Base-by-base conservation (phyloP, 2,113 vertebrate species). In the Pipra filicauda region DNA sequence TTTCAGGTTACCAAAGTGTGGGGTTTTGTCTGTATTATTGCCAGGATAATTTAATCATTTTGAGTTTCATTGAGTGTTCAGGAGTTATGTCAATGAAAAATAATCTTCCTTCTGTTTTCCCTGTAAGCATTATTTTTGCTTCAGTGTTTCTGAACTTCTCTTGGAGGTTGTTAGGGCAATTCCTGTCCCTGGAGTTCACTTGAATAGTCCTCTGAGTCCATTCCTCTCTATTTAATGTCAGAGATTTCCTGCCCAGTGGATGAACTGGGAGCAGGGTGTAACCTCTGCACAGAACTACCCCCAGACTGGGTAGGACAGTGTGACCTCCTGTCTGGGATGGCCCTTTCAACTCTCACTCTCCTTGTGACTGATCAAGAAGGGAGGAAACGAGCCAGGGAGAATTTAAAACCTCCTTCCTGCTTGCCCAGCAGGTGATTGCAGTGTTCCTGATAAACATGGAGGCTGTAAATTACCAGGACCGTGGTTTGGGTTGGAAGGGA, bases 231-330 rank as follows among this genome's bases (percentile, higher is more conserved):
- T 72, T 41, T 51, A 35, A 37, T 18, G 27, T 15, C 9, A 9
- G 4, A 30, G 43, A 26, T 71, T 85, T 85, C 22, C 54, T 84
- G 79, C 18, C 49, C 20, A 8, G 8, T 30, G n/a, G 28, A 7
- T 51, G 55, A 35, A 4, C 67, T 26, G 67, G 33, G 28, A 35
- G 46, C 49, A 51, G 13, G 3, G 9, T 35, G 19, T 16, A 3
- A 5, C 28, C 46, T n/a, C 20, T n/a, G 26, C 24, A 2, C 22
- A 2, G 16, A n/a, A 9, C 37, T 26, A 22, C 48, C 26, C 43
- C 1, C 23, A 4, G 3, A 2, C 12, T 4, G 55, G 33, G 28
- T 28, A 5, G 39, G 9, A 2, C 54, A 20, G 2, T 43, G 4
- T 1, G 23, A 11, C 54, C 17, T 18, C 39, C 33, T 3, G 41